phyloP scores from a whole-genome alignment of 2,797 vertebrate genomes.

The Syndactyla subalaris region DNA sequence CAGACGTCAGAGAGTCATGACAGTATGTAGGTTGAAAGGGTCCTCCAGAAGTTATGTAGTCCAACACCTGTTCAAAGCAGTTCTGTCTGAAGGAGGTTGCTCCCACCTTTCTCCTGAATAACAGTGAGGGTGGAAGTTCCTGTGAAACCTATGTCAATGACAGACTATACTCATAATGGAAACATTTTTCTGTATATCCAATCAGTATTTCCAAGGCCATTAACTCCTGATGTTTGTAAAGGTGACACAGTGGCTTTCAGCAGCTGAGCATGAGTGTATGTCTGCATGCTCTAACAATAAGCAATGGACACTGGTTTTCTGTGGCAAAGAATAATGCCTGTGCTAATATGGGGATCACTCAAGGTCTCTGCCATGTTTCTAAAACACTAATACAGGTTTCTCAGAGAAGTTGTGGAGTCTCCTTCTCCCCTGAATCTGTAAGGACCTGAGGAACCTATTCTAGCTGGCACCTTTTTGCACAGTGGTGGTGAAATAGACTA shows the following conservation, averaged over 20 bases:
- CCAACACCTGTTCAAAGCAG: background rate
- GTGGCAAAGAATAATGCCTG: background rate
- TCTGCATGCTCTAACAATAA: background rate
- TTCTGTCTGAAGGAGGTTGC: background rate
- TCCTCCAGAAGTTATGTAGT: background rate
- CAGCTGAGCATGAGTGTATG: background rate
- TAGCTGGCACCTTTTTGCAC: background rate
- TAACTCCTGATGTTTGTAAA: background rate
- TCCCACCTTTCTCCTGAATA: background rate
- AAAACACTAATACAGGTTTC: background rate
- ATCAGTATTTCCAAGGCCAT: background rate
- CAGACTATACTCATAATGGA: background rate
- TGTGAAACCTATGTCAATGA: background rate
- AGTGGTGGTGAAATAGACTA: background rate
- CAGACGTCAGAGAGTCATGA: background rate
- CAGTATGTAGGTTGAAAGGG: background rate
- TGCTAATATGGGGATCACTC: background rate
- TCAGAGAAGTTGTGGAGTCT: background rate
- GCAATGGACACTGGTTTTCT: too few species aligned
- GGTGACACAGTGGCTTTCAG: accelerated
- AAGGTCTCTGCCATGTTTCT: background rate
- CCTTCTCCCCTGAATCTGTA: background rate
- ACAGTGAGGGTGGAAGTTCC: background rate
- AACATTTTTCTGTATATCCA: background rate
- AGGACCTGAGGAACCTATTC: background rate